Evolutionary conservation across 1,140 invertebrate genomes (phyloP), one percentile per base, ranked within the genome.

Genomic region (Drosophila albomicans): DNA sequence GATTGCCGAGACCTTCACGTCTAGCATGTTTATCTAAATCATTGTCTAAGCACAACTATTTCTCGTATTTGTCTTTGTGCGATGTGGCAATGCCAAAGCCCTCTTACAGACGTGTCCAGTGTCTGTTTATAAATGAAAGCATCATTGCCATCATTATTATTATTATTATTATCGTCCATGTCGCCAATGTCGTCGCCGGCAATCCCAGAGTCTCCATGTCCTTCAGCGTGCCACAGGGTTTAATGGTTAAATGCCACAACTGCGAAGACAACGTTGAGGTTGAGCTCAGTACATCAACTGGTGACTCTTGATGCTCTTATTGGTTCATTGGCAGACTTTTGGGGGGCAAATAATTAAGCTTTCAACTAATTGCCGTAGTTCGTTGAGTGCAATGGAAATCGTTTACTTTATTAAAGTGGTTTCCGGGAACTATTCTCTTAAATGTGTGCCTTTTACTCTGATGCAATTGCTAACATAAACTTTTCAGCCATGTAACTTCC

Each of bases 111-210:
- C 64, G 28, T 59, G 52, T 52, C 35, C 25, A 48, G 32, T 56
- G 32, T 56, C 32, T 76, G 65, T 67, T 72, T 75, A 78, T 62
- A 76, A 65, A 65, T 56, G 61, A 73, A 61, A 15, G 38, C 65
- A 76, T 81, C 62, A 79, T 68, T 68, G 56, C 20, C 62, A 80
- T 79, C 52, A 77, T 56, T 56, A 71, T 65, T 43, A 73, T 67
- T 49, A 64, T 68, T 43, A 74, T 48, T 51, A 69, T 59, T 30
- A 67, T 71, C 51, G 69, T 35, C 43, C 52, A 65, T 63, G 64
- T 61, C 35, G 41, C 32, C 25, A 63, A 41, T 32, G 15, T 59
- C 10, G 43, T 49, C 58, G 52, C 25, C 41, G 28, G 38, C 45
- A 20, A 13, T 51, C 4, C 15, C 15, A n/a, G 8, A 64, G 30